Percentiles rank a stretch among this genome's conserved stretches.
Conservation (phyloP, 2,888 invertebrate genomes). For the Portevinia maculata region DNA sequence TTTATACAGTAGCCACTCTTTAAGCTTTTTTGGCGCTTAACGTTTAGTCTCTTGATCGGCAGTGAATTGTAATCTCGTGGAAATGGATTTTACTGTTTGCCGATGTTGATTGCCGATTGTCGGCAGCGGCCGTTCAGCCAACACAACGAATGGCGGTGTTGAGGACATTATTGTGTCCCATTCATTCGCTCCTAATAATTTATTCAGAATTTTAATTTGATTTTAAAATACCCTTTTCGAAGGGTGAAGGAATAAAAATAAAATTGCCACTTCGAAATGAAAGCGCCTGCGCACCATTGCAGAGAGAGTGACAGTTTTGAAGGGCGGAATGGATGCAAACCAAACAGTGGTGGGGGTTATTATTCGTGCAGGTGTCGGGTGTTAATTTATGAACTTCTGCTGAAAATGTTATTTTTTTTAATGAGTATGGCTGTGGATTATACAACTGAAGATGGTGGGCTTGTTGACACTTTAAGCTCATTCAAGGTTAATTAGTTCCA, state of each 20-base stretch:
- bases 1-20: constrained; percentile 73
- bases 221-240: constrained; percentile 61
- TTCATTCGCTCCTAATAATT: constrained; percentile 71
- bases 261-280: constrained; percentile 3
- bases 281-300: neutral
- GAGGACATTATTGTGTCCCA: constrained; percentile 69
- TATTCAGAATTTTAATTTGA: constrained; percentile 75
- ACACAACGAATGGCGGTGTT: constrained; percentile 17
- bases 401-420: constrained; percentile 38
- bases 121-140: constrained; percentile 24
- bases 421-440: no score
- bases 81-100: constrained; percentile 62
- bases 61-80: constrained; percentile 63
- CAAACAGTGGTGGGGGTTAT: constrained; percentile 19
- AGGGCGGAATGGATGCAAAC: neutral
- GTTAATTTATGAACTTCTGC: constrained; percentile 16
- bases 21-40: constrained; percentile 64
- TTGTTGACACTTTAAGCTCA: no score
- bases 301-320: constrained; percentile 52
- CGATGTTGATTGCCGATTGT: constrained; percentile 46
- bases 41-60: constrained; percentile 68
- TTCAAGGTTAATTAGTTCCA: no score
- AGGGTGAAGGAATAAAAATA: constrained; percentile 9
- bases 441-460: no score
- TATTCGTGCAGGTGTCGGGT: constrained; percentile 42